Conservation (phyloP, 1,140 invertebrate species). For the Trichonephila inaurata region DNA sequence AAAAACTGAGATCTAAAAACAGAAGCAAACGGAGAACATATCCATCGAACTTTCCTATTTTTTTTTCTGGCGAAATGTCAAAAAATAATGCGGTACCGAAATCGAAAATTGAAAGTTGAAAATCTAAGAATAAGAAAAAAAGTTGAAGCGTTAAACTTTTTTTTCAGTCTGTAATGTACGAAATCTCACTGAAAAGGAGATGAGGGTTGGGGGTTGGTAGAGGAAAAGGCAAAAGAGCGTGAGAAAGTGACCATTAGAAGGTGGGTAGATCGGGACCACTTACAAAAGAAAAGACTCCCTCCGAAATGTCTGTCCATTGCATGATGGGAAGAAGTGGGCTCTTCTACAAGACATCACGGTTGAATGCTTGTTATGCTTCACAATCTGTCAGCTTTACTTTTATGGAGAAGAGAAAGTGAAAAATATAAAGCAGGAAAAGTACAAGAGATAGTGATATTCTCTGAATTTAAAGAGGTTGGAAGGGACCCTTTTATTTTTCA, state of each 20-base stretch:
- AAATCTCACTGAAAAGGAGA: not conserved
- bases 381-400: not conserved
- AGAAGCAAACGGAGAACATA: no score
- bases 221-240: not conserved
- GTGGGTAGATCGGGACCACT: slow-evolving; percentile 26
- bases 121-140: not conserved
- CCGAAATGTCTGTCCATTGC: not conserved
- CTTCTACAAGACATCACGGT: not conserved
- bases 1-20: no score
- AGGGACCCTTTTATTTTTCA: no score
- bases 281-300: not conserved
- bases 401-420: not conserved
- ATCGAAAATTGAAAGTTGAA: not conserved
- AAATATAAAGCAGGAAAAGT: no score
- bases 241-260: slow-evolving; percentile 48
- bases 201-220: not conserved
- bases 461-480: no score
- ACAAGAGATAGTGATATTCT: no score
- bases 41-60: not conserved
- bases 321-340: not conserved
- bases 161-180: not conserved
- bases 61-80: not conserved
- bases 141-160: not conserved
- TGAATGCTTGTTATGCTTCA: slow-evolving; percentile 28
- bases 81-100: not conserved